Conservation (phyloP, 2,797 vertebrate genomes). For the Leuciscus waleckii region DNA sequence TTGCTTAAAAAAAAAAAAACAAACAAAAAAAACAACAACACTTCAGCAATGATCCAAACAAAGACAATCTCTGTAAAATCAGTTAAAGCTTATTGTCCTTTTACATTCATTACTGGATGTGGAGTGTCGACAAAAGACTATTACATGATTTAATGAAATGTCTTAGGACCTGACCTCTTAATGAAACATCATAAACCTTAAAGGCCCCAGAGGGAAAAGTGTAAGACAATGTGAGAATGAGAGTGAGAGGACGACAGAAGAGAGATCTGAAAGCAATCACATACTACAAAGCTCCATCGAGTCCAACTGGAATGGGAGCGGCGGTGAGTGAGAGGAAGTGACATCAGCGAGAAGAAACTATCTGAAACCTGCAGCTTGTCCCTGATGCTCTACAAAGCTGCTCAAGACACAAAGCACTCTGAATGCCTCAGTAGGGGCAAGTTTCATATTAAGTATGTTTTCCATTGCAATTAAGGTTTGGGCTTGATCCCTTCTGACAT, state of each 20-base stretch:
- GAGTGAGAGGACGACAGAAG: conserved; percentile 14
- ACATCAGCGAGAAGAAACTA: conserved; percentile 13
- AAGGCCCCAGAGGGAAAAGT: conserved; percentile 22
- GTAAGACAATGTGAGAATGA: conserved; percentile 34
- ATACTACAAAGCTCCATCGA: not conserved
- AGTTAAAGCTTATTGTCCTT: conserved; percentile 9
- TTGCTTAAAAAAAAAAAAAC: not conserved
- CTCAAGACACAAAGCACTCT: conserved; percentile 27
- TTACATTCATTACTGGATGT: conserved; percentile 31
- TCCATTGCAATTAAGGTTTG: conserved; percentile 89
- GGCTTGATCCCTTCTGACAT: conserved; percentile 86
- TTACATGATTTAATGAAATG: conserved; percentile 64
- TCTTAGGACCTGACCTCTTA: conserved; percentile 53
- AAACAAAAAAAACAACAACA: no score
- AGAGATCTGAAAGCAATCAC: conserved; percentile 17
- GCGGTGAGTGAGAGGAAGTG: not conserved
- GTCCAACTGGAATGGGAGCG: not conserved
- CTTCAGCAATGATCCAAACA: conserved; percentile 8
- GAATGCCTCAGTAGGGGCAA: conserved; percentile 18
- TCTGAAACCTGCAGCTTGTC: conserved; percentile 21
- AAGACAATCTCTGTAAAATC: conserved; percentile 18
- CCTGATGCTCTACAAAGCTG: conserved; percentile 28
- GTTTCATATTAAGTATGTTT: conserved; percentile 81
- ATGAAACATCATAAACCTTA: conserved; percentile 52
- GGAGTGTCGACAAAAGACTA: conserved; percentile 56